Percentiles rank a stretch among this genome's conserved stretches.
These are phyloP conservation scores for Oryzias curvinotus DNA, from an alignment of 2,113 vertebrate genomes.

Conservation along the genomic window DNA sequence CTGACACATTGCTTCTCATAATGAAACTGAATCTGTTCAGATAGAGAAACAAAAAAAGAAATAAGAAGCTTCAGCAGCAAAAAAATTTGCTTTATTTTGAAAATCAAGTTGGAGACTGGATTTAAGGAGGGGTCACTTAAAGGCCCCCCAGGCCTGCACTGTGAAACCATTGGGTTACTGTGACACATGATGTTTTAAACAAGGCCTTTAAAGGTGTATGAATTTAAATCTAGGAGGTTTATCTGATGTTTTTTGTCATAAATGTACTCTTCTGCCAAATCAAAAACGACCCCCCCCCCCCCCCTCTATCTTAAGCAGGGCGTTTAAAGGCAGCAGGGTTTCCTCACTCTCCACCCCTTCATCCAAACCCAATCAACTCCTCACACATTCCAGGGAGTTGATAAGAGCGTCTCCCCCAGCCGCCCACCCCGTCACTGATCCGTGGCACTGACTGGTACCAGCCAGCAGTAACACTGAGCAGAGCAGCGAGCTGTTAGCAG, in stretches of 20 bases:
- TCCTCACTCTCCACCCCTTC: slow-evolving; percentile 32
- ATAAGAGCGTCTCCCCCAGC: slow-evolving; percentile 49
- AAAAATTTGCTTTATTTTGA: too few species aligned
- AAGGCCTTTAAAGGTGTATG: neutral
- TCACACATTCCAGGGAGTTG: slow-evolving; percentile 68
- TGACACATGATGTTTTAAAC: too few species aligned
- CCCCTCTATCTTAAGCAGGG: neutral
- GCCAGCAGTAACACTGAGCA: slow-evolving; percentile 55
- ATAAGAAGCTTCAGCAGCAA: too few species aligned
- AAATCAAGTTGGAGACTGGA: too few species aligned
- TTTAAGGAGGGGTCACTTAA: too few species aligned
- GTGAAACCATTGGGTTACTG: too few species aligned
- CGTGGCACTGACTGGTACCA: slow-evolving; percentile 55
- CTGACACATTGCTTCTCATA: too few species aligned
- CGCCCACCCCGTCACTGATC: slow-evolving; percentile 13
- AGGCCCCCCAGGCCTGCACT: too few species aligned
- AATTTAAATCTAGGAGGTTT: neutral
- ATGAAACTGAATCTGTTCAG: too few species aligned
- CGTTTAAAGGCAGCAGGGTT: slow-evolving; percentile 21
- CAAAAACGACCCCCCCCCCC: neutral
- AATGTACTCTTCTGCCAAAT: neutral
- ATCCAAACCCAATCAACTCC: slow-evolving; percentile 37
- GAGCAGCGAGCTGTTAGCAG: slow-evolving; percentile 24
- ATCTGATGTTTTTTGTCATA: neutral
- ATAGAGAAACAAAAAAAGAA: too few species aligned